These are phyloP conservation scores for Mus minutoides DNA, from an alignment of 2,797 vertebrate genomes.

Conservation along the genomic window DNA sequence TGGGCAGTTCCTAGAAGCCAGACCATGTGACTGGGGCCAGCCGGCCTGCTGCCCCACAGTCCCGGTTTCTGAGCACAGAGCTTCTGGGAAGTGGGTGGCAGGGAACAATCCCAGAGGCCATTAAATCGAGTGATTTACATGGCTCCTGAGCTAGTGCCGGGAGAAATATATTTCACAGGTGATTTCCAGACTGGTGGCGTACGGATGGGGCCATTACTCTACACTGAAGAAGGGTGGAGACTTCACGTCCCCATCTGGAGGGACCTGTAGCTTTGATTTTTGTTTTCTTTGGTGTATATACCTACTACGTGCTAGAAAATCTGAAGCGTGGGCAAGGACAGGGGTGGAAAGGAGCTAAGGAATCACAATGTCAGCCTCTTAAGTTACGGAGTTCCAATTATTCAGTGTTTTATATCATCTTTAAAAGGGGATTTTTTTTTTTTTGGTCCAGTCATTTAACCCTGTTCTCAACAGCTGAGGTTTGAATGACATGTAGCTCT, in stretches of 20 bases:
- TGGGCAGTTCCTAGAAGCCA: not conserved
- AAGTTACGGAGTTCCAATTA: not conserved
- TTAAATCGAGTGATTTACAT: slow-evolving; percentile 88
- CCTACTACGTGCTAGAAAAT: not conserved
- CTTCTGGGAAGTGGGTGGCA: slow-evolving; percentile 26
- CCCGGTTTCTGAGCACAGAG: slow-evolving; percentile 51
- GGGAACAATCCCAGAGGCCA: slow-evolving; percentile 83
- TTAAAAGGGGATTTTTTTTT: slow-evolving; percentile 10
- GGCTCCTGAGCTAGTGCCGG: slow-evolving; percentile 84
- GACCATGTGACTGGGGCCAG: not conserved
- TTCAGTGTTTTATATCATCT: slow-evolving; percentile 14
- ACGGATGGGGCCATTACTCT: slow-evolving; percentile 87
- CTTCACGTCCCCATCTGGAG: slow-evolving; percentile 75
- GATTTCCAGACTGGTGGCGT: slow-evolving; percentile 88
- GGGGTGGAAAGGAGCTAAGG: not conserved
- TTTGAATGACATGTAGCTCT: not conserved
- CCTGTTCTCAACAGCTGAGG: not conserved
- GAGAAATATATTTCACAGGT: slow-evolving; percentile 90
- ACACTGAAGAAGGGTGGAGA: slow-evolving; percentile 84
- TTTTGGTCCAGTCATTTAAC: not conserved
- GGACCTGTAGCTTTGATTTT: not conserved
- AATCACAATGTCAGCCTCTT: not conserved
- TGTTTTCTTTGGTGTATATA: not conserved
- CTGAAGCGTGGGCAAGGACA: not conserved
- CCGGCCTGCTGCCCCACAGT: not conserved